These are phyloP conservation scores for Trissonchulus sp. DNA, from an alignment of 2,888 invertebrate genomes.

Conservation along the genomic window DNA sequence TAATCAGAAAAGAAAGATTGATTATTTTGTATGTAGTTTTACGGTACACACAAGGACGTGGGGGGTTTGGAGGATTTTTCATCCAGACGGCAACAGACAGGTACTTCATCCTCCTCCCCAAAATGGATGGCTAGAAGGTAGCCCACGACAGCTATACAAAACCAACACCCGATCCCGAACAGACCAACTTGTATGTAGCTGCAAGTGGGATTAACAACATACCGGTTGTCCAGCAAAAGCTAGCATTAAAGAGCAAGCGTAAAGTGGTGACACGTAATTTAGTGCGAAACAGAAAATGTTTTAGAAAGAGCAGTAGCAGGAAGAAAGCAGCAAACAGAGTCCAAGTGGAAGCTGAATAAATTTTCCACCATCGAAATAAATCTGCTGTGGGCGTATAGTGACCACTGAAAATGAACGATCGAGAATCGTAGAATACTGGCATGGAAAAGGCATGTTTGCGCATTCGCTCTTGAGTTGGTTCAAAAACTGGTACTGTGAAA, in stretches of 20 bases:
- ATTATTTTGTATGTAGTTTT: too few species aligned
- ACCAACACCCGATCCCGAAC: too few species aligned
- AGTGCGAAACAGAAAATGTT: neutral
- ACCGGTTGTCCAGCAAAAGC: neutral
- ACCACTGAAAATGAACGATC: neutral
- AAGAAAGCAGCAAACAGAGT: neutral
- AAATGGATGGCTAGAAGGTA: too few species aligned
- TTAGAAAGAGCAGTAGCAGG: neutral
- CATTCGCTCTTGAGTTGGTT: neutral
- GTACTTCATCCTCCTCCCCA: too few species aligned
- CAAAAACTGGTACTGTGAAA: neutral
- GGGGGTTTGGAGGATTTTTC: too few species aligned
- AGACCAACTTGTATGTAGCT: too few species aligned
- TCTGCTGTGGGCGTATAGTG: neutral
- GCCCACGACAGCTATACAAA: too few species aligned
- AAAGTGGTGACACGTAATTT: neutral
- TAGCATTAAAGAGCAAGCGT: neutral
- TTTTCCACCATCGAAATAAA: neutral
- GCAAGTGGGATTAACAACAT: too few species aligned
- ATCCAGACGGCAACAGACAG: too few species aligned
- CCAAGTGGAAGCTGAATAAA: neutral
- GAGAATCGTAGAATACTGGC: neutral
- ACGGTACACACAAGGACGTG: too few species aligned
- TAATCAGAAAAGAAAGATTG: too few species aligned
- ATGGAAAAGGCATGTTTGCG: neutral